Percentiles rank a stretch among this genome's conserved stretches.
Conservation (phyloP, 1,140 invertebrate genomes). For the Drosophila varians region DNA sequence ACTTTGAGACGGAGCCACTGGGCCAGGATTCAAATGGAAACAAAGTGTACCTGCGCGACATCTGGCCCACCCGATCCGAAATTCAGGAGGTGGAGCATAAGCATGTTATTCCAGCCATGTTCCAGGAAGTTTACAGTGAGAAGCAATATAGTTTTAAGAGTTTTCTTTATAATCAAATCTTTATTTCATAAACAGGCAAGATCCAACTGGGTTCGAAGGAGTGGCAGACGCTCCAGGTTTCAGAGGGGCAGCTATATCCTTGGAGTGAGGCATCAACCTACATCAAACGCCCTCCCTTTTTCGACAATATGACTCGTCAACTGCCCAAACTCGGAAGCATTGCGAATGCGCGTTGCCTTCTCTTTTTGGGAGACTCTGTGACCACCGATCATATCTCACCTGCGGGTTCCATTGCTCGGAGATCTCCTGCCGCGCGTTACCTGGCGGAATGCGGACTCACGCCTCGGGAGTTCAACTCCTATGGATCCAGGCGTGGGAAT, state of each 20-base stretch:
- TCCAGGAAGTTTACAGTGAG: constrained; percentile 90
- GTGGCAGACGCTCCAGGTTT: constrained; percentile 94
- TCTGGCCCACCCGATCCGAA: constrained; percentile 96
- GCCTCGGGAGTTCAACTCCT: constrained; percentile 98
- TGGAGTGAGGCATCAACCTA: constrained; percentile 97
- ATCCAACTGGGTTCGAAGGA: constrained; percentile 93
- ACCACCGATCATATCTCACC: constrained; percentile 99
- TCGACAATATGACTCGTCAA: constrained; percentile 92
- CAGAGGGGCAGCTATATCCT: constrained; percentile 94
- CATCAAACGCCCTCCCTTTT: constrained; percentile 98
- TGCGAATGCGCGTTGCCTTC: constrained; percentile 89
- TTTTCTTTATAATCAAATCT: neutral
- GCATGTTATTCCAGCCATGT: constrained; percentile 98
- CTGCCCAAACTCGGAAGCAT: constrained; percentile 86
- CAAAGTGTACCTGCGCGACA: constrained; percentile 93
- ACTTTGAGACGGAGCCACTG: constrained; percentile 95
- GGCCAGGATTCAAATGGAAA: constrained; percentile 89
- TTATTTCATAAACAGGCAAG: constrained; percentile 84
- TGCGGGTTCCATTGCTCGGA: constrained; percentile 97
- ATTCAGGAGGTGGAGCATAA: constrained; percentile 95
- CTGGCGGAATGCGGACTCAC: constrained; percentile 91
- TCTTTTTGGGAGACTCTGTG: constrained; percentile 96
- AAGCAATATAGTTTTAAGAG: neutral
- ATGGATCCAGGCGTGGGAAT: constrained; percentile 96
- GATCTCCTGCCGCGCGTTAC: constrained; percentile 96